Percentiles rank a stretch among this genome's conserved stretches.
These are phyloP conservation scores for Harmothoe impar DNA, from an alignment of 2,888 invertebrate genomes.

Conservation along the genomic window DNA sequence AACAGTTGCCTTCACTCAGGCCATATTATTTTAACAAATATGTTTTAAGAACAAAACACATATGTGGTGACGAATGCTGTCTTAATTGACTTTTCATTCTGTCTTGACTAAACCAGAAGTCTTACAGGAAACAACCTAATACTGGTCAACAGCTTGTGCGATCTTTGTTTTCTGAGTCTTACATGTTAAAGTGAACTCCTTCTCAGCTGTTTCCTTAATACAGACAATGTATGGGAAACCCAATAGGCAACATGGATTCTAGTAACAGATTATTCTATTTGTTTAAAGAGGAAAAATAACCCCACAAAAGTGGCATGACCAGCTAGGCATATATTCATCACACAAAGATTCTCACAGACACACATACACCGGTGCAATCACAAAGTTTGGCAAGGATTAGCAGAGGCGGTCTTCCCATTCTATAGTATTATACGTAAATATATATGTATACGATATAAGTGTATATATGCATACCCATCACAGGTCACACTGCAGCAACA, in stretches of 20 bases:
- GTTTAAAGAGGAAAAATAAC: slow-evolving; percentile 12
- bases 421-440: neutral
- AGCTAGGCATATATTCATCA: neutral
- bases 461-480: slow-evolving; percentile 51
- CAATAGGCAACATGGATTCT: neutral
- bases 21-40: slow-evolving; percentile 6
- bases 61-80: neutral
- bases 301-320: slow-evolving; percentile 34
- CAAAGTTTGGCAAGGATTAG: slow-evolving; percentile 61
- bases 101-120: neutral
- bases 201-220: neutral
- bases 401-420: slow-evolving; percentile 41
- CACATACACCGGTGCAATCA: slow-evolving; percentile 48
- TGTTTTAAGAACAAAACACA: neutral
- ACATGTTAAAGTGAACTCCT: neutral
- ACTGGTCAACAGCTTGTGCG: slow-evolving; percentile 22
- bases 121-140: neutral
- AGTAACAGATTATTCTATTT: neutral
- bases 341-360: neutral
- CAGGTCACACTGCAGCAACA: slow-evolving; percentile 49
- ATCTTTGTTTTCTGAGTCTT: neutral
- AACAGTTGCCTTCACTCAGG: neutral
- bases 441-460: slow-evolving; percentile 24
- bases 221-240: neutral
- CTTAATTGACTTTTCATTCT: neutral